A percentile compares a stretch with the other conserved stretches of the same genome.
These are phyloP conservation scores for Crypturellus undulatus DNA, from an alignment of 2,113 vertebrate species.

Conservation along the genomic window DNA sequence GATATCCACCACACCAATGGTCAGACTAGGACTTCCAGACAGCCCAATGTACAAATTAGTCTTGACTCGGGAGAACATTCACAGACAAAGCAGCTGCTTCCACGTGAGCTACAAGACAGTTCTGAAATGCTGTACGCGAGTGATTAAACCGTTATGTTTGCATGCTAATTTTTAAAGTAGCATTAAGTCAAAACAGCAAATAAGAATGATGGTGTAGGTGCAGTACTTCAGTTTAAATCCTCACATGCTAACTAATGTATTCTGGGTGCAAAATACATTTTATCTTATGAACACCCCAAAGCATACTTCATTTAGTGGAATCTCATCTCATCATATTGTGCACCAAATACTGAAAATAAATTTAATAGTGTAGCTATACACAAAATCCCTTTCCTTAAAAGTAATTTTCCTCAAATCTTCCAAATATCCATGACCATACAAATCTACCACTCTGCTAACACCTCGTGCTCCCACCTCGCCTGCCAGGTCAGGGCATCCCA, in stretches of 20 bases:
- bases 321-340: too few relatives aligned
- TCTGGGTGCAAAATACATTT: background rate
- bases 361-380: conserved; percentile 14
- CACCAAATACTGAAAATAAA: background rate
- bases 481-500: conserved; percentile 6
- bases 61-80: background rate
- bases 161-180: background rate
- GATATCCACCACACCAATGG: too few relatives aligned
- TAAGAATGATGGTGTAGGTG: background rate
- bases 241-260: background rate
- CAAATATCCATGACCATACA: background rate
- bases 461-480: background rate
- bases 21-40: background rate
- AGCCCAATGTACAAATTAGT: background rate
- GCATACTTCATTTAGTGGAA: background rate
- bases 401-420: background rate
- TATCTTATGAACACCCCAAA: background rate
- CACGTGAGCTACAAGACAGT: background rate
- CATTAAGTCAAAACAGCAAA: background rate
- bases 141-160: background rate
- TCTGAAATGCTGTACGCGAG: background rate
- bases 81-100: background rate
- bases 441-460: background rate
- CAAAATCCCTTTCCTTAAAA: background rate
- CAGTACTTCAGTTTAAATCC: background rate